Evolutionary conservation across 2,113 vertebrate genomes (phyloP).

Genomic region (Tretioscincus oriximinensis): DNA sequence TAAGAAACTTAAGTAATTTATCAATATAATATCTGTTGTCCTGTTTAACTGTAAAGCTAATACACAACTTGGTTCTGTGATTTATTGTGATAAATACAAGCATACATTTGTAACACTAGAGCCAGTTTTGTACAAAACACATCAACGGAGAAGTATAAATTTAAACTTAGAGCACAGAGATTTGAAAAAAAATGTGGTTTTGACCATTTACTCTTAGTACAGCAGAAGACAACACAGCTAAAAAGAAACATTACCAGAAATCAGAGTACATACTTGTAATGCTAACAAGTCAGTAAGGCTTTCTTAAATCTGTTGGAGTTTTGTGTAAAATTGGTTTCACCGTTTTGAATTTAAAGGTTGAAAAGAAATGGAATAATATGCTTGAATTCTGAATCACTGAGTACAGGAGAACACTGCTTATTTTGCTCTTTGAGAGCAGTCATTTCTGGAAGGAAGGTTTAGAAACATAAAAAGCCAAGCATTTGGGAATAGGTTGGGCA

Average conservation of each 20-base stretch:
- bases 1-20: slow-evolving; percentile 9
- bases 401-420: not conserved
- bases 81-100: not conserved
- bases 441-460: too few species aligned
- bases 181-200: not conserved
- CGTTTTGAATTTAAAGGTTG: too few species aligned
- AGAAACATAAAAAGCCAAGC: too few species aligned
- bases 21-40: slow-evolving; percentile 23
- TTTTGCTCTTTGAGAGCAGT: not conserved
- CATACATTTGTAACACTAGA: not conserved
- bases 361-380: too few species aligned
- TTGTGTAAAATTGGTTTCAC: too few species aligned
- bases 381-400: too few species aligned
- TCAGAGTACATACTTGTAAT: too few species aligned
- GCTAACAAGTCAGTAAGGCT: too few species aligned
- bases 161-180: not conserved
- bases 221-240: too few species aligned
- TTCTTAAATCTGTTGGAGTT: too few species aligned
- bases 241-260: too few species aligned
- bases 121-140: not conserved
- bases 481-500: too few species aligned
- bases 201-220: not conserved
- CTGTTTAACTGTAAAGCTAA: slow-evolving; percentile 35
- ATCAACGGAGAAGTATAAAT: not conserved
- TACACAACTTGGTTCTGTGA: not conserved